Percentiles rank a stretch among this genome's conserved stretches.
phyloP scores from a whole-genome alignment of 2,888 invertebrate genomes.

The Heliconius hortense region DNA sequence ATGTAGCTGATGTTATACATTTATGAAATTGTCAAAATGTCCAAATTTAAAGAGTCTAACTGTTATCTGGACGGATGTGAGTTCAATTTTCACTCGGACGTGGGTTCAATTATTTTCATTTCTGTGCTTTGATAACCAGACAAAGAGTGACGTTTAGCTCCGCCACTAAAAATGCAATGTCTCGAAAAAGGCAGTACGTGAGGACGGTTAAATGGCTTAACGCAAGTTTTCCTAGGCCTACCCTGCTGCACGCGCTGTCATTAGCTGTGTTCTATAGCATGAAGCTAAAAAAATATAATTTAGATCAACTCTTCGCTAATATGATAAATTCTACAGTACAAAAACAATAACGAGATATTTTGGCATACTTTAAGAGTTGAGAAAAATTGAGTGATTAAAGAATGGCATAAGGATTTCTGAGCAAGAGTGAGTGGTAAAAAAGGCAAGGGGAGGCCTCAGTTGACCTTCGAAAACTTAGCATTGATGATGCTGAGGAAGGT shows the following conservation, averaged over 20 bases:
- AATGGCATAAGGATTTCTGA: not conserved
- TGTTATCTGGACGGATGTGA: not conserved
- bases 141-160: not conserved
- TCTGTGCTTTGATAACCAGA: not conserved
- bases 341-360: no score
- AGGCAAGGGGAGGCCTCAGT: not conserved
- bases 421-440: not conserved
- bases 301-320: no score
- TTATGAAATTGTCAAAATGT: not conserved
- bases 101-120: not conserved
- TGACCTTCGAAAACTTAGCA: no score
- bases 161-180: not conserved
- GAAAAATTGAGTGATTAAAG: not conserved
- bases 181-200: no score
- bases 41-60: not conserved
- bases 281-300: no score
- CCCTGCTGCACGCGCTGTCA: no score
- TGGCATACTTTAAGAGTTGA: no score
- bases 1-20: not conserved
- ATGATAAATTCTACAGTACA: no score
- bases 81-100: not conserved
- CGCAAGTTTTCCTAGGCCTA: no score
- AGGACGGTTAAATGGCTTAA: no score
- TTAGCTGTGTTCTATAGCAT: no score
- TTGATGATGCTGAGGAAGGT: no score